Conservation (phyloP, 1,140 invertebrate genomes). For the Lepidotrigona ventralis region DNA sequence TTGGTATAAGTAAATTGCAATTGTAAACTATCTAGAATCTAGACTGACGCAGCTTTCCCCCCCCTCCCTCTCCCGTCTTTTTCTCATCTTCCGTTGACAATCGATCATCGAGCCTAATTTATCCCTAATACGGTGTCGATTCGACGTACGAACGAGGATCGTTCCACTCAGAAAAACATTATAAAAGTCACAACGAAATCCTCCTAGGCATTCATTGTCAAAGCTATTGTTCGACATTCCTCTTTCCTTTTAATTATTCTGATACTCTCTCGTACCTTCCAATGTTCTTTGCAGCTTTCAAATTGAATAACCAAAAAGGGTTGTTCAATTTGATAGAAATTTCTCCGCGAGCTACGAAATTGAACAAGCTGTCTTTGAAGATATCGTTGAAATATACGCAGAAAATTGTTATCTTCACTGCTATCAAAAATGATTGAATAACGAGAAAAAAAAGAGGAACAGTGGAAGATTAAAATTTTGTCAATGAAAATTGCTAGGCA, state of each 20-base stretch:
- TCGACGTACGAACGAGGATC: conserved; percentile 41
- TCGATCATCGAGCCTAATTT: conserved; percentile 2
- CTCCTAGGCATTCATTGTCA: not conserved
- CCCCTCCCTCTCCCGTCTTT: not conserved
- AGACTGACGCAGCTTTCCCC: not conserved
- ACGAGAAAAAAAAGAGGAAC: not conserved
- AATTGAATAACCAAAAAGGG: not conserved
- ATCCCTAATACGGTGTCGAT: conserved; percentile 13
- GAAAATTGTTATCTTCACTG: not conserved
- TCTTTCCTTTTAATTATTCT: not conserved
- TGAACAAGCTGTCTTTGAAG: no score
- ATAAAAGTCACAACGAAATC: conserved; percentile 56
- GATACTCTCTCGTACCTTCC: not conserved
- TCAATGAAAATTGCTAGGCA: not conserved
- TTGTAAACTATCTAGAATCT: conserved; percentile 6
- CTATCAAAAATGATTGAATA: not conserved
- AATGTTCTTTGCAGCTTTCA: not conserved
- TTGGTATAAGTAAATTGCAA: conserved; percentile 36
- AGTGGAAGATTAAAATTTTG: not conserved
- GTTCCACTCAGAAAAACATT: conserved; percentile 53
- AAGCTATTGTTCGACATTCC: not conserved
- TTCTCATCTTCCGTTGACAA: not conserved
- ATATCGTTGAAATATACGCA: no score
- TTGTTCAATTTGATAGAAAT: no score
- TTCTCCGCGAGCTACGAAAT: no score